phyloP scores from a whole-genome alignment of 2,888 invertebrate genomes.

The Gnatocerus cornutus region DNA sequence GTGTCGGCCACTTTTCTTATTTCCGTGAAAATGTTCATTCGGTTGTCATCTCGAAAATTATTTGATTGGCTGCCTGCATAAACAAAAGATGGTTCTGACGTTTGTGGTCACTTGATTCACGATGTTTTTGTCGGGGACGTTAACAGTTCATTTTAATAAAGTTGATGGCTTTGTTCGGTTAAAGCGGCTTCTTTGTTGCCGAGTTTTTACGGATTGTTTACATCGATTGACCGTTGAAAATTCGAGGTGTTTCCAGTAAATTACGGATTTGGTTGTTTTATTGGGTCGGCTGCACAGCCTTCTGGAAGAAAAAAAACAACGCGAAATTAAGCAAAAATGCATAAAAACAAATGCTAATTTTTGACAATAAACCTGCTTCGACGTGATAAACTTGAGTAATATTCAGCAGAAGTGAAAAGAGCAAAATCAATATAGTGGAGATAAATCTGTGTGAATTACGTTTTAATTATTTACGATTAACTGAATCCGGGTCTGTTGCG shows the following conservation, averaged over 20 bases:
- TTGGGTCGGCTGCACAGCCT: no score
- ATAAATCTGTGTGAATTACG: neutral
- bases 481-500: neutral
- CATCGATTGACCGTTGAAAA: neutral
- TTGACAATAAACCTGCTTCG: no score
- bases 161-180: conserved; percentile 1
- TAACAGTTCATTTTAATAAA: conserved; percentile 4
- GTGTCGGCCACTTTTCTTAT: no score
- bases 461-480: neutral
- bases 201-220: neutral
- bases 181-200: conserved; percentile 1
- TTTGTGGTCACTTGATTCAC: neutral
- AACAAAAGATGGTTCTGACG: neutral
- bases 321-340: no score
- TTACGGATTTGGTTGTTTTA: neutral
- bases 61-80: neutral
- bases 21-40: no score
- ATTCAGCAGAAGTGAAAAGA: no score
- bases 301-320: no score
- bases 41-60: neutral
- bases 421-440: neutral
- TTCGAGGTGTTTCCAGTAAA: neutral
- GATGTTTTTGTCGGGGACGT: neutral
- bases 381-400: no score
- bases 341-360: no score